Evolutionary conservation across 2,888 invertebrate genomes (phyloP), one percentile per base, ranked within the genome.

Genomic region (Acanthosoma haemorrhoidale): DNA sequence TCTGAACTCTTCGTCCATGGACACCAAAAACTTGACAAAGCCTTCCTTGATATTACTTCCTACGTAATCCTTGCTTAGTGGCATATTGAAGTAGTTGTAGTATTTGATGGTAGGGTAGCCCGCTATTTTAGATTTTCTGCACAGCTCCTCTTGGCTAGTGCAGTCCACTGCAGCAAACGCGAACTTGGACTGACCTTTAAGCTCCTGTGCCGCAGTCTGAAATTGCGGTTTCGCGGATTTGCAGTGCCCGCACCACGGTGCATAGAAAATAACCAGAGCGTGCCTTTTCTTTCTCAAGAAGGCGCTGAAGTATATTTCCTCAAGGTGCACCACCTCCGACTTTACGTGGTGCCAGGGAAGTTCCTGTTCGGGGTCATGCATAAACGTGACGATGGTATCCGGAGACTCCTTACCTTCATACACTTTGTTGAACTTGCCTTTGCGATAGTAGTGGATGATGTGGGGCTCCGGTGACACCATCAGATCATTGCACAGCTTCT

Each of bases 171-270:
- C 94, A 0, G 87, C 92, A 78, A 93, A 87, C 8, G 86, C 85
- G 0, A 92, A 86, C 80, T 90, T 88, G 4, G 88, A 83, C 77
- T 92, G 90, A 75, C 92, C 91, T 58, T 86, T 87, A 75, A 91
- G 87, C 25, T 82, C 80, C 58, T 86, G 87, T 0, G 93, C 92
- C 0, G 94, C 92, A 31, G 83, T 83, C 60, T 85, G 85, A 77
- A 87, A 89, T 78, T 90, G 92, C 0, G 94, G 93, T 80, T 94
- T 94, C 0, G 92, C 87, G 76, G 86, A 87, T 78, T 93, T 94
- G 78, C 94, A 94, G 79, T 94, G 93, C 0, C 93, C 92, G 79
- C 94, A 94, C 94, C 94, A 94, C 11, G 94, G 94, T 0, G 94
- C 93, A 80, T 94, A 94, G 80, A 94, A 94, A 88, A 94, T 93